phyloP scores from a whole-genome alignment of 2,797 vertebrate species.

The Pelochelys cantorii region DNA sequence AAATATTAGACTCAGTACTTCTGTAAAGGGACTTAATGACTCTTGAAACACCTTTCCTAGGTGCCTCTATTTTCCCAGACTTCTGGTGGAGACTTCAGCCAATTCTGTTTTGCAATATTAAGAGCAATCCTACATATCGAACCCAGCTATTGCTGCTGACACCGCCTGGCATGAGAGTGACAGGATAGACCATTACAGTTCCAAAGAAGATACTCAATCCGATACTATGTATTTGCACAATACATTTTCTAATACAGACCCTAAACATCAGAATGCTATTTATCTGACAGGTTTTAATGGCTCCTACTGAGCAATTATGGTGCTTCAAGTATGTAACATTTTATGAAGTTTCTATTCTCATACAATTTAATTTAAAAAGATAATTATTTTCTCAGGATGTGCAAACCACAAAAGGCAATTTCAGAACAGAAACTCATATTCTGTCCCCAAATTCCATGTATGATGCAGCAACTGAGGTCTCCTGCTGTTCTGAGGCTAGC shows the following conservation, averaged over 20 bases:
- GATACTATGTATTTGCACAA: neutral
- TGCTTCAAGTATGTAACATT: neutral
- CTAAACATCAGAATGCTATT: neutral
- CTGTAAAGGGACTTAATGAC: neutral
- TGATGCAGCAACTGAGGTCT: neutral
- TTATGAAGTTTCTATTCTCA: neutral
- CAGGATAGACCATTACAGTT: neutral
- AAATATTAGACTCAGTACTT: neutral
- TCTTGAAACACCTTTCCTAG: neutral
- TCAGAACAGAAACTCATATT: neutral
- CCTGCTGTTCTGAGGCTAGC: neutral
- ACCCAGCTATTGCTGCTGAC: too few relatives aligned
- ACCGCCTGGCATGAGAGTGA: too few relatives aligned
- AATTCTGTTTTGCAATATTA: too few relatives aligned
- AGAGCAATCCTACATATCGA: too few relatives aligned
- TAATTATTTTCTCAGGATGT: conserved; percentile 13
- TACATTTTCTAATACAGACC: neutral
- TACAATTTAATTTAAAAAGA: neutral
- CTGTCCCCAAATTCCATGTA: neutral
- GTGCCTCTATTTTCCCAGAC: neutral
- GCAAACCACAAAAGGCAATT: conserved; percentile 27
- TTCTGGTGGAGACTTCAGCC: neutral
- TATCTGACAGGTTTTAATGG: neutral
- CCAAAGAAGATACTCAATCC: neutral
- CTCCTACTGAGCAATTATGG: conserved; percentile 29